These are phyloP conservation scores for Sesia apiformis DNA, from an alignment of 2,888 invertebrate genomes.

Conservation along the genomic window DNA sequence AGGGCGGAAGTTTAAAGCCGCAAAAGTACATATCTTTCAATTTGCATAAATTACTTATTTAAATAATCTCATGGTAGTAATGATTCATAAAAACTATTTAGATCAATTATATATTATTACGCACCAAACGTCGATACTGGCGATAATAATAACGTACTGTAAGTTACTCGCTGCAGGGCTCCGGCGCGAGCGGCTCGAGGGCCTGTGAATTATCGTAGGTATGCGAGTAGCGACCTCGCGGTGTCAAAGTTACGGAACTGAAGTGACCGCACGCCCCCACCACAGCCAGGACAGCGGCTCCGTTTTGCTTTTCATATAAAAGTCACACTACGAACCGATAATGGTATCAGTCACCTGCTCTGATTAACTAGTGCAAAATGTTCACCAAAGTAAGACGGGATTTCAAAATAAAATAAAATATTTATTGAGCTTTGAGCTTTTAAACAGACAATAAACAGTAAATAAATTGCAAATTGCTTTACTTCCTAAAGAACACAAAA, in stretches of 20 bases:
- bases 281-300: constrained; percentile 50
- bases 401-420: background rate
- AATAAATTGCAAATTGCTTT: too few species aligned
- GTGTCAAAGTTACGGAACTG: constrained; percentile 74
- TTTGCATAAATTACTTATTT: background rate
- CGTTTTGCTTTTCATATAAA: constrained; percentile 72
- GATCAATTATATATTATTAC: constrained; percentile 16
- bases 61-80: too few species aligned
- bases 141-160: background rate
- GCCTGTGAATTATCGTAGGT: constrained; percentile 39
- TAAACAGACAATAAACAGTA: too few species aligned
- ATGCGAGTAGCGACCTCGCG: constrained; percentile 61
- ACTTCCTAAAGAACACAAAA: too few species aligned
- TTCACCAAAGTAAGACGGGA: constrained; percentile 64
- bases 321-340: constrained; percentile 58
- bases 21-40: background rate
- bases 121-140: background rate
- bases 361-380: constrained; percentile 70
- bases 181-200: background rate
- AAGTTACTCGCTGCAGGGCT: constrained; percentile 17
- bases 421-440: too few species aligned
- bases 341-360: constrained; percentile 70
- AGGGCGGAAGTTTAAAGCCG: too few species aligned
- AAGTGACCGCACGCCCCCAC: constrained; percentile 62
- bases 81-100: constrained; percentile 14